Conservation (phyloP, 2,113 vertebrate genomes). For the Bos indicus region DNA sequence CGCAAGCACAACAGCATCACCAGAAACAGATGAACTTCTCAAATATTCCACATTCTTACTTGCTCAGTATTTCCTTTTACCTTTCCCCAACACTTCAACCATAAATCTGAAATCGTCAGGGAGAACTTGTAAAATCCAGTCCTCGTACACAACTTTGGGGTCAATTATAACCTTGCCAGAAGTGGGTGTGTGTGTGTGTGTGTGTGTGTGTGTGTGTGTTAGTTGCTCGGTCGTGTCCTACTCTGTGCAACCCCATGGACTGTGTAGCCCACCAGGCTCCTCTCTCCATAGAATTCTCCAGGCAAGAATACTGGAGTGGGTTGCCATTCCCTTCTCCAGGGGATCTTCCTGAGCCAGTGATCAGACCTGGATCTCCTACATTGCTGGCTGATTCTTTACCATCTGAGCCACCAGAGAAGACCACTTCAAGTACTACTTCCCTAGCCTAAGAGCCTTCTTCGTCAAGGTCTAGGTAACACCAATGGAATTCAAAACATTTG, state of each 20-base stretch:
- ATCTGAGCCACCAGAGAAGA: neutral
- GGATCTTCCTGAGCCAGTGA: neutral
- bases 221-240: neutral
- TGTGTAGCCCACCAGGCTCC: neutral
- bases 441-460: conserved; percentile 33
- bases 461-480: conserved; percentile 24
- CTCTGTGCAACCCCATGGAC: neutral
- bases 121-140: neutral
- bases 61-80: neutral
- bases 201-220: too few relatives aligned
- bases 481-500: conserved; percentile 7
- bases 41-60: neutral
- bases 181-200: neutral
- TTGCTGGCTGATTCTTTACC: neutral
- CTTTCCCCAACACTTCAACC: neutral
- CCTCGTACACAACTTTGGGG: neutral
- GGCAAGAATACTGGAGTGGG: neutral
- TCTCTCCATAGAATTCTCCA: neutral
- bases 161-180: conserved; percentile 36
- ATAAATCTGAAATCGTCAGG: neutral
- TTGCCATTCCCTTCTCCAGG: neutral
- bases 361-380: neutral
- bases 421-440: neutral
- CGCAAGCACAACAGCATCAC: neutral
- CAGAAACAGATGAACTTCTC: neutral